Base-by-base conservation (phyloP, 2,888 invertebrate genomes). In the Erebia aethiops region DNA sequence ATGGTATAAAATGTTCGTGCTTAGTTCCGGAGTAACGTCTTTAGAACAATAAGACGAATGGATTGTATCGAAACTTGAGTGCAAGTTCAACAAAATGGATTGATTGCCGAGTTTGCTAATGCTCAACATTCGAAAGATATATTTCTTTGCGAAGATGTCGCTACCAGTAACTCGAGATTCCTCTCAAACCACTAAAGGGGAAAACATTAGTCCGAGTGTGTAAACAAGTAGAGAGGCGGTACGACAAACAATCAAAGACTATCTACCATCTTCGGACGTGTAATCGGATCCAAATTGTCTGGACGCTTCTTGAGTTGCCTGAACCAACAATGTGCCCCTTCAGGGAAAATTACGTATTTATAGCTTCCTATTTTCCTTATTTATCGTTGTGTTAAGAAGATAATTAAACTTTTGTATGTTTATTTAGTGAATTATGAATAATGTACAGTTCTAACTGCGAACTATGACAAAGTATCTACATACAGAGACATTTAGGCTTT, bases 221-320 rank as follows among this genome's bases (percentile, higher is more conserved):
- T 84, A 89, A 88, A 88, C 87, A 90, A 82, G 84, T 78, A 76
- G 79, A 80, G 77, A 79, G 79, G 80, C 77, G 80, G 81, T 76
- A 82, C 84, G 79, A 84, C 87, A 89, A 90, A 90, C 87, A 89
- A 87, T 84, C 87, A 84, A 82, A 83, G 81, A 82, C 81, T 78
- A 78, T 77, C 79, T 77, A 78, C 77, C 82, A 82, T 83, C 78
- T 82, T 79, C 74, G 80, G 82, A 85, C 83, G 79, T 85, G 89
- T 88, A 90, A 89, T 89, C 87, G 84, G 89, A 89, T 89, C 87
- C 84, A 87, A 89, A 87, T 83, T 83, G 80, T 84, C 81, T 82
- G 80, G 81, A 72, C 71, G 81, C 80, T 80, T 81, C 82, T 84
- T 81, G 83, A 82, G 77, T 77, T 80, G 81, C 82, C 83, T 80